Conservation (phyloP, 1,140 invertebrate species). For the Alviniconcha marisindica region DNA sequence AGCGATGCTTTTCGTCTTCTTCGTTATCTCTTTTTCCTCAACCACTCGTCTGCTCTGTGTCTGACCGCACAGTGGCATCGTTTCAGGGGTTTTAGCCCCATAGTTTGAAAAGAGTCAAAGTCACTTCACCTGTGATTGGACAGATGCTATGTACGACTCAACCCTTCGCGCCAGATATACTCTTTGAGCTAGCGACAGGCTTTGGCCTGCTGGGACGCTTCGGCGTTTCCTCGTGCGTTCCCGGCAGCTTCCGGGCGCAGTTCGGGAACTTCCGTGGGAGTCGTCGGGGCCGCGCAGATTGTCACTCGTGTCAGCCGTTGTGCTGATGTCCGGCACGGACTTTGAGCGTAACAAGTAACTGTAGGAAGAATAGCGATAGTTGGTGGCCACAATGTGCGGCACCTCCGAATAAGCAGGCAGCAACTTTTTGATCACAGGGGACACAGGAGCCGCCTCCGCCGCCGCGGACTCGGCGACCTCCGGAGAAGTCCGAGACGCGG, state of each 20-base stretch:
- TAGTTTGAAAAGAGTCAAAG: no score
- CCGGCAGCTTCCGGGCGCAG: background rate
- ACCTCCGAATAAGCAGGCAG: conserved; percentile 24
- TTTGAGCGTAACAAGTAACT: conserved; percentile 13
- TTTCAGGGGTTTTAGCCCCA: no score
- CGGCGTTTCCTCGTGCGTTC: conserved; percentile 22
- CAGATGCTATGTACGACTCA: conserved; percentile 12
- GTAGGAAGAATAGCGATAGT: conserved; percentile 17
- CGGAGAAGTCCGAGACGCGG: background rate
- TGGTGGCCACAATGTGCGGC: conserved; percentile 18
- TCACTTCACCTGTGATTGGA: background rate
- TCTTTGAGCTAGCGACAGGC: conserved; percentile 28
- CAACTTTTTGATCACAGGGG: conserved; percentile 22
- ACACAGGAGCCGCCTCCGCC: no score
- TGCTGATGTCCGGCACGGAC: conserved; percentile 24
- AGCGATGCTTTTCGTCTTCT: background rate
- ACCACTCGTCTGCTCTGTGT: background rate
- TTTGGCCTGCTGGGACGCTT: background rate
- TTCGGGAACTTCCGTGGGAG: no score
- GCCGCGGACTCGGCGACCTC: background rate
- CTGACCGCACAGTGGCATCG: background rate
- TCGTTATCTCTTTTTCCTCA: background rate
- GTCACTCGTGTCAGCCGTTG: conserved; percentile 29
- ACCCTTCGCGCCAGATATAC: conserved; percentile 15
- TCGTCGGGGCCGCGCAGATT: background rate